A percentile compares a stretch with the other conserved stretches of the same genome.
phyloP scores from a whole-genome alignment of 2,113 vertebrate genomes.

The Phaethon lepturus region DNA sequence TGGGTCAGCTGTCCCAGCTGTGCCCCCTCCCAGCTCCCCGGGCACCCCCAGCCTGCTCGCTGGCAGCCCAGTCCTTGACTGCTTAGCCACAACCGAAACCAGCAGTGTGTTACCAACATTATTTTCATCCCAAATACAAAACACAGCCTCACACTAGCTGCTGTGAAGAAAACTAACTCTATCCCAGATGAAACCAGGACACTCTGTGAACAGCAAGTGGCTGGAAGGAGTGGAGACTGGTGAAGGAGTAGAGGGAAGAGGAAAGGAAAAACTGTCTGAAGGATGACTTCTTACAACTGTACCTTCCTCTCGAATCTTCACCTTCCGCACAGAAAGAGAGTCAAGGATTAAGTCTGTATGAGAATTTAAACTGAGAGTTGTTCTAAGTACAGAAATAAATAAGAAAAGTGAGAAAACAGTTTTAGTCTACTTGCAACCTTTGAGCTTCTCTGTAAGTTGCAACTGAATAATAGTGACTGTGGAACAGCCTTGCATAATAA shows the following conservation, averaged over 20 bases:
- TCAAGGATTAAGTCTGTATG: background rate
- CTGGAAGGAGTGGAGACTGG: background rate
- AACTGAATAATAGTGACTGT: background rate
- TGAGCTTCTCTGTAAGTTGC: background rate
- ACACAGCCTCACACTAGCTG: no score
- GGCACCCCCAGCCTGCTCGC: no score
- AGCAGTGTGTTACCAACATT: no score
- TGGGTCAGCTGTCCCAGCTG: no score
- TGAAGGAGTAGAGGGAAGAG: background rate
- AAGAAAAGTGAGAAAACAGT: background rate
- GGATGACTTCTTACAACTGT: background rate
- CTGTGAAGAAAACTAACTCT: no score
- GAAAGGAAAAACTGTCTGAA: background rate
- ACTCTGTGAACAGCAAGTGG: background rate
- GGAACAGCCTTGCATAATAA: constrained; percentile 8
- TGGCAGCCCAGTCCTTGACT: no score
- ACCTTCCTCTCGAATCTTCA: background rate
- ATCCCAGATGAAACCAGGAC: no score
- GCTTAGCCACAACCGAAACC: no score
- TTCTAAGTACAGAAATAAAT: constrained; percentile 23
- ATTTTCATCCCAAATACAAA: no score
- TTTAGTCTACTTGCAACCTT: constrained; percentile 11
- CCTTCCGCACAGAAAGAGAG: background rate
- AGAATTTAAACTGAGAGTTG: background rate
- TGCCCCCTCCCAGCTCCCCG: no score